Evolutionary conservation across 2,888 invertebrate genomes (phyloP).

Genomic region (Sesia bembeciformis): DNA sequence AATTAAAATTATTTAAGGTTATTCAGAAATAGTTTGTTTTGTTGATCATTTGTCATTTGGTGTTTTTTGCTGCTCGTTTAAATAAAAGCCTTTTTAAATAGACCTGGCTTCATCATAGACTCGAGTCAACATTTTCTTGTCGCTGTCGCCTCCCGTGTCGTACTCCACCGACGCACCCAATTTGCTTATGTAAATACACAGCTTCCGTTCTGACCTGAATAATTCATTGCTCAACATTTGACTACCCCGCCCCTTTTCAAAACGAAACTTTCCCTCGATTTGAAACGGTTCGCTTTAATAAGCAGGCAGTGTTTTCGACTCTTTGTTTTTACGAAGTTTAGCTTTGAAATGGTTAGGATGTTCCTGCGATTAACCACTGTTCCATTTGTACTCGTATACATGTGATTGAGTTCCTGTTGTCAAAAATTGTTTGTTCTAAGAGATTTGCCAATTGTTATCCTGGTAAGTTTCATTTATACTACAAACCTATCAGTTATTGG

Average conservation of each 20-base stretch:
- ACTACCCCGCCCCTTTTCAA: constrained; percentile 17
- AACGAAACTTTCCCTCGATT: constrained; percentile 8
- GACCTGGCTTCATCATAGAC: constrained; percentile 6
- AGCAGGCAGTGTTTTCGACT: not conserved
- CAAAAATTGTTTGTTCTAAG: no score
- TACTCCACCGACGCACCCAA: constrained; percentile 49
- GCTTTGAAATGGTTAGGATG: not conserved
- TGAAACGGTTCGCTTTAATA: not conserved
- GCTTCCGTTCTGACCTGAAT: constrained; percentile 67
- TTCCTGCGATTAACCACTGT: not conserved
- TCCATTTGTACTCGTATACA: not conserved
- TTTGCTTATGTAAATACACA: constrained; percentile 73
- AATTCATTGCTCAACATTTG: constrained; percentile 56
- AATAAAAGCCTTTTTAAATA: not conserved
- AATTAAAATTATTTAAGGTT: no score
- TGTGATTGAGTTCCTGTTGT: no score
- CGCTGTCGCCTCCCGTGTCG: constrained; percentile 18
- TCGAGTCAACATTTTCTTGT: constrained; percentile 10
- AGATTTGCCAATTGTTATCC: no score
- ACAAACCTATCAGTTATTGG: no score
- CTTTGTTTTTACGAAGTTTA: not conserved
- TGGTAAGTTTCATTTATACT: no score
- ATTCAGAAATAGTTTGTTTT: no score
- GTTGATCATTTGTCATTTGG: no score
- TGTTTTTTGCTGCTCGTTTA: no score